phyloP scores from a whole-genome alignment of 2,113 vertebrate genomes.

The Ahaetulla prasina region DNA sequence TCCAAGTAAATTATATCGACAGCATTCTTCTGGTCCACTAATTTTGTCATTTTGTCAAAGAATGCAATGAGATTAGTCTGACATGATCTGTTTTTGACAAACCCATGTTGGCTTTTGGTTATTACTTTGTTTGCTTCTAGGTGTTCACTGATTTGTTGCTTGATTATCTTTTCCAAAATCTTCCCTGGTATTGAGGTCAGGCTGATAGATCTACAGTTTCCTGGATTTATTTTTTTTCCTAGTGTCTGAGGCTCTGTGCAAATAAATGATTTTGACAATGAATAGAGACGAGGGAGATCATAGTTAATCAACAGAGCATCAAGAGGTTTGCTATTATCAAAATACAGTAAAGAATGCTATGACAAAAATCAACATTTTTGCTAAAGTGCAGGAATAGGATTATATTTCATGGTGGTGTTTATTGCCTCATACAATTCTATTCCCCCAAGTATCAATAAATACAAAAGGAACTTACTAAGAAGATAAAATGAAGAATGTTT shows the following conservation, averaged over 20 bases:
- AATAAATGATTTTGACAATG: neutral
- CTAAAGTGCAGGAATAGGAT: neutral
- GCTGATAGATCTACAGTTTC: too few relatives aligned
- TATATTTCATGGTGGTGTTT: neutral
- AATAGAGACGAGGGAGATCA: neutral
- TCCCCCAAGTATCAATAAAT: neutral
- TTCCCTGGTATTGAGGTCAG: too few relatives aligned
- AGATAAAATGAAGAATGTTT: neutral
- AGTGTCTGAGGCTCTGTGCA: neutral
- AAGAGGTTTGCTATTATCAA: neutral
- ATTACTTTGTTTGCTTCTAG: too few relatives aligned
- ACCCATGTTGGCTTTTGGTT: too few relatives aligned
- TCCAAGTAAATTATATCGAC: too few relatives aligned
- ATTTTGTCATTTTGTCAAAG: too few relatives aligned
- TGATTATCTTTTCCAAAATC: too few relatives aligned
- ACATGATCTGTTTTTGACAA: too few relatives aligned
- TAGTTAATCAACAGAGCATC: neutral
- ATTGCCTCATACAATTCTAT: conserved; percentile 18
- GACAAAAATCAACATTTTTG: neutral
- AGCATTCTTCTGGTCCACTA: too few relatives aligned
- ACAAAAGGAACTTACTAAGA: conserved; percentile 4
- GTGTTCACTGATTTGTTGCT: too few relatives aligned
- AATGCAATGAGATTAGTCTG: too few relatives aligned
- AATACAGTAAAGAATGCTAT: neutral
- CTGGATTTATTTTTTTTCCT: too few relatives aligned